These are phyloP conservation scores for Rhinogobio ventralis DNA, from an alignment of 2,797 vertebrate genomes.

Conservation along the genomic window DNA sequence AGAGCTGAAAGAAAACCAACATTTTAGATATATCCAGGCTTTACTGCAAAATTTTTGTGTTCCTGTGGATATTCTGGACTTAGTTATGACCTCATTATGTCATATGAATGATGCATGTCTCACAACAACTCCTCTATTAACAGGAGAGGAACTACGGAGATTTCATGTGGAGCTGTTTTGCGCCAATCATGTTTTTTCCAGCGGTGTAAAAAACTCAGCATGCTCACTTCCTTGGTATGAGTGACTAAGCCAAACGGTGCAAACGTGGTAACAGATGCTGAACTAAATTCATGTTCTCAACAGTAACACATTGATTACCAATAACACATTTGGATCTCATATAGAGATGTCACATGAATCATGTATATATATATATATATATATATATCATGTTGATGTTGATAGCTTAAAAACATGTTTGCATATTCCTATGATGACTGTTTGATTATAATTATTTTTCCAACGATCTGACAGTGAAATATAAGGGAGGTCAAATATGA, in stretches of 20 bases:
- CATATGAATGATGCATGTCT: constrained; percentile 46
- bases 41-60: constrained; percentile 38
- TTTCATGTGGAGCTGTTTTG: constrained; percentile 32
- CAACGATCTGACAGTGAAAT: neutral
- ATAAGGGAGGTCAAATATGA: constrained; percentile 3
- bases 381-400: neutral
- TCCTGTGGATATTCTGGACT: constrained; percentile 21
- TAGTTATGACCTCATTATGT: constrained; percentile 45
- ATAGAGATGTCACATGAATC: neutral
- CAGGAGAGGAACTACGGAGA: constrained; percentile 9
- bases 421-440: constrained; percentile 6
- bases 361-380: neutral
- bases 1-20: constrained; percentile 34
- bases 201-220: constrained; percentile 36
- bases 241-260: constrained; percentile 34
- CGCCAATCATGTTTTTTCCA: constrained; percentile 28
- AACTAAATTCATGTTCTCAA: constrained; percentile 24
- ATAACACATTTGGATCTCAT: constrained; percentile 25
- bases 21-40: constrained; percentile 27
- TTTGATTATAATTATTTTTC: constrained; percentile 31
- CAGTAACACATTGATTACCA: constrained; percentile 22
- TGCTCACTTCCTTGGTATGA: constrained; percentile 38
- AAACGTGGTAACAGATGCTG: constrained; percentile 31
- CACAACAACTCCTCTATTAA: constrained; percentile 32
- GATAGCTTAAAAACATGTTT: constrained; percentile 16